phyloP scores from a whole-genome alignment of 2,797 vertebrate species.

The Halcyon chelicuti region DNA sequence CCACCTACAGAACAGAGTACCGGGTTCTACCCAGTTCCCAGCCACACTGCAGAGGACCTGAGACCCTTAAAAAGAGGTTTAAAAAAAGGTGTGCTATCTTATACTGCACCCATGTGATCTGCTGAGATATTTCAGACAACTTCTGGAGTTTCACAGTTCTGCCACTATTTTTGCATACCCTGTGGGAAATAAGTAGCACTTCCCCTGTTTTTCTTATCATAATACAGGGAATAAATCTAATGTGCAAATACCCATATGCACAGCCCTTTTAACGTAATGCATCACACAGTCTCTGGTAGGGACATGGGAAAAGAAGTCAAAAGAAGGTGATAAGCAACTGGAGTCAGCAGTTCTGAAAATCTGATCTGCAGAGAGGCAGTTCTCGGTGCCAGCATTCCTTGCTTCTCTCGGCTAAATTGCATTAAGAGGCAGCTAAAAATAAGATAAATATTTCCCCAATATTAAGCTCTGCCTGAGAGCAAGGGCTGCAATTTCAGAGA shows the following conservation, averaged over 20 bases:
- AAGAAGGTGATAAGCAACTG: neutral
- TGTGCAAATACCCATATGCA: neutral
- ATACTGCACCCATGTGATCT: neutral
- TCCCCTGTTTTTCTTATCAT: neutral
- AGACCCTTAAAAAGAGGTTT: neutral
- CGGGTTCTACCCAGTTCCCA: neutral
- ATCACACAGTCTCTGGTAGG: neutral
- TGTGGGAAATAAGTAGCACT: neutral
- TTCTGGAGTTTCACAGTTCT: neutral
- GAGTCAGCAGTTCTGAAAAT: neutral
- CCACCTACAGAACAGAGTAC: neutral
- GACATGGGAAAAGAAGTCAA: neutral
- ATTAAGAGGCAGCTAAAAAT: neutral
- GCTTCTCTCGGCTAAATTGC: neutral
- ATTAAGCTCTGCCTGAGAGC: neutral
- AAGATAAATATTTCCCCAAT: neutral
- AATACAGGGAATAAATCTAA: neutral
- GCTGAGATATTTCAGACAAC: neutral
- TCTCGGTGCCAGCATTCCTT: neutral
- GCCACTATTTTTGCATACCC: neutral
- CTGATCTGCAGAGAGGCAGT: neutral
- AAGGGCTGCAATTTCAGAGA: neutral
- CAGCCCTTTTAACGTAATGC: neutral
- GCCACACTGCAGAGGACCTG: rapidly evolving
- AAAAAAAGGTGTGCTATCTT: neutral